Evolutionary conservation across 2,888 invertebrate genomes (phyloP), one percentile per base, ranked within the genome.

Genomic region (Acanthosoma haemorrhoidale): DNA sequence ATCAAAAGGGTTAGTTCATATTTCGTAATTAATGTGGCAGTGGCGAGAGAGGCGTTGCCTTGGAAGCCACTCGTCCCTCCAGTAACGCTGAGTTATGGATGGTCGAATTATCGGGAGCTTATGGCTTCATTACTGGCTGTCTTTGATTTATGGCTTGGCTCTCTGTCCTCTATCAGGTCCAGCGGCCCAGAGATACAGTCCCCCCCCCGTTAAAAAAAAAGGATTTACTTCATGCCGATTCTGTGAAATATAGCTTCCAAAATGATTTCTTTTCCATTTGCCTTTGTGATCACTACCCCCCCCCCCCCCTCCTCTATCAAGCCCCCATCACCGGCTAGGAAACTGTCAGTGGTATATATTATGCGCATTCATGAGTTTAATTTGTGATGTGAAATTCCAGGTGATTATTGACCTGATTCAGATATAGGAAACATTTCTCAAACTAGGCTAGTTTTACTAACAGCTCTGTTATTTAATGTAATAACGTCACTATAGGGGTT

Each of bases 21-120:
- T 43, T 43, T 43, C 43, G 43, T 43, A 43, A 43, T 43, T 43
- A 43, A 43, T 43, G 43, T 18, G 43, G 21, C 43, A 43, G 43
- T 21, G 43, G 43, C 18, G 15, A 43, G 43, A 11, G 9, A 43
- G n/a, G n/a, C n/a, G n/a, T n/a, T n/a, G 43, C 43, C 43, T 43
- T 43, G 43, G 43, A 43, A 21, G 21, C 21, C 21, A 43, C 43
- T 43, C 43, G 18, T 43, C 21, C 13, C 8, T 2, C 4, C 21
- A 4, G 13, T 43, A 43, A 43, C 43, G 15, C 13, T 13, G 43
- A 43, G 43, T 43, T 43, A 43, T 43, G 43, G 43, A n/a, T 4
- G 13, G 0, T 21, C 21, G 43, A 21, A 43, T 43, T 43, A 43
- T 43, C 43, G 43, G 43, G 21, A 43, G 43, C 43, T 43, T 43